phyloP scores from a whole-genome alignment of 2,113 vertebrate genomes.

The Odocoileus virginianus region DNA sequence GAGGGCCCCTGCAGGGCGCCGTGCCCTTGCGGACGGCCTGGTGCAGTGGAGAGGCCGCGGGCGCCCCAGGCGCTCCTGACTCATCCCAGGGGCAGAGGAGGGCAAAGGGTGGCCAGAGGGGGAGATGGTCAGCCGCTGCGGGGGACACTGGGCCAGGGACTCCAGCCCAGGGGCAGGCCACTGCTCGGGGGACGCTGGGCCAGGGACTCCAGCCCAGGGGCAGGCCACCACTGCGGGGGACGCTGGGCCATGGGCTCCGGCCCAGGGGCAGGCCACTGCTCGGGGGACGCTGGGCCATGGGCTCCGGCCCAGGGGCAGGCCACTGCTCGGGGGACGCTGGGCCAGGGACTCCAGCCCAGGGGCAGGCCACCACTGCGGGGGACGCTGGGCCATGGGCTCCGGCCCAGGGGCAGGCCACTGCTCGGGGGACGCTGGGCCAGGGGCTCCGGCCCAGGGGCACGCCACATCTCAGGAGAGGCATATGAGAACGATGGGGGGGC shows the following conservation, averaged over 20 bases:
- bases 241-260: not conserved
- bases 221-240: too few relatives aligned
- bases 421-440: not conserved
- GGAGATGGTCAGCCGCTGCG: not conserved
- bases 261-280: not conserved
- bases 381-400: not conserved
- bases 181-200: not conserved
- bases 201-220: too few relatives aligned
- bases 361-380: not conserved
- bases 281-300: not conserved
- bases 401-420: too few relatives aligned
- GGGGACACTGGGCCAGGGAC: not conserved
- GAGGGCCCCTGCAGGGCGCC: not conserved
- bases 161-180: not conserved
- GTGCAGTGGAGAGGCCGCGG: fast-evolving
- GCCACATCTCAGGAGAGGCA: not conserved
- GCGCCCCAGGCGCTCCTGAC: not conserved
- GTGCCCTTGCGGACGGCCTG: not conserved
- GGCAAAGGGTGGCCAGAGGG: not conserved
- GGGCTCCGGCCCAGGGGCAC: not conserved
- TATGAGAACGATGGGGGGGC: not conserved
- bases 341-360: not conserved
- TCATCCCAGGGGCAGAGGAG: not conserved
- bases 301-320: too few relatives aligned
- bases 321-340: fast-evolving